These are phyloP conservation scores for Campoplex nolae DNA, from an alignment of 2,888 invertebrate genomes.

Conservation along the genomic window DNA sequence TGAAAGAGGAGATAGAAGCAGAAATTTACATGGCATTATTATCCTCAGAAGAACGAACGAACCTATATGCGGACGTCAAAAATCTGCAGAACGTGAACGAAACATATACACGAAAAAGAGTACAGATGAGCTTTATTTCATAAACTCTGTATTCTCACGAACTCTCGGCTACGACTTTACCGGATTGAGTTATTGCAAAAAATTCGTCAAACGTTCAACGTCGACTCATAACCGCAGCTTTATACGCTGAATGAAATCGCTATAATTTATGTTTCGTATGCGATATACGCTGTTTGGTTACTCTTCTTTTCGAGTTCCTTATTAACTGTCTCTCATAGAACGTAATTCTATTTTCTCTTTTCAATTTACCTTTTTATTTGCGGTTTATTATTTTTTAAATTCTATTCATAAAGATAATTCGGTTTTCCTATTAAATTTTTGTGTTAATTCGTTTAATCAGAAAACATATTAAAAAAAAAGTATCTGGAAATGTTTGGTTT, in stretches of 20 bases:
- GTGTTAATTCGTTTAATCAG: neutral
- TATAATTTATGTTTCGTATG: neutral
- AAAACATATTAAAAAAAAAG: neutral
- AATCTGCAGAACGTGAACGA: neutral
- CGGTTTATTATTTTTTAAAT: neutral
- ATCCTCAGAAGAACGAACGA: conserved; percentile 35
- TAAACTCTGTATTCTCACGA: neutral
- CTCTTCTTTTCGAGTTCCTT: neutral
- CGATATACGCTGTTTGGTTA: neutral
- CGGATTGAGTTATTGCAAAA: neutral
- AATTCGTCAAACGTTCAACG: neutral
- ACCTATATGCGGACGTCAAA: conserved; percentile 27
- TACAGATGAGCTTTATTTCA: neutral
- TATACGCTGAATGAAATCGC: neutral
- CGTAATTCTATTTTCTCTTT: neutral
- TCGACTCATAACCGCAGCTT: neutral
- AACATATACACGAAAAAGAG: neutral
- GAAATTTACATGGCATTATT: conserved; percentile 19
- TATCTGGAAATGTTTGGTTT: neutral
- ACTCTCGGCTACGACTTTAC: neutral
- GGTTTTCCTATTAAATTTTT: too few species aligned
- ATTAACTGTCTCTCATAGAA: too few species aligned
- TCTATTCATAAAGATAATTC: neutral
- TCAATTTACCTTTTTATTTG: neutral
- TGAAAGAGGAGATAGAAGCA: neutral